Conservation (phyloP, 2,888 invertebrate species). For the Callyntrura guangdongensis region DNA sequence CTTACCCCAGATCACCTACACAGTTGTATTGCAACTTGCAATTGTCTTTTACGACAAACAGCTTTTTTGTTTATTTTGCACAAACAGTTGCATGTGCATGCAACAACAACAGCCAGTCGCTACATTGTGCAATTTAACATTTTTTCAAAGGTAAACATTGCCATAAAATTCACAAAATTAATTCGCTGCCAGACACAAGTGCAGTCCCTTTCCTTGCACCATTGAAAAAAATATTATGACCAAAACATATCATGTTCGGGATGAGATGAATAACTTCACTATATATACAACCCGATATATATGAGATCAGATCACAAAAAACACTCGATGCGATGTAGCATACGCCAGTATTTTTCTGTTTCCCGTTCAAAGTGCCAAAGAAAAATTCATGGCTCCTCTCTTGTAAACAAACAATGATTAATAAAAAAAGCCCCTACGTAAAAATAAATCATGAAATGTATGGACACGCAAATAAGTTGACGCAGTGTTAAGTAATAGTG, state of each 20-base stretch:
- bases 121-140: neutral
- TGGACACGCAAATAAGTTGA: no score
- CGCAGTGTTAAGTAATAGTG: neutral
- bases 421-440: neutral
- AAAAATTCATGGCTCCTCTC: neutral
- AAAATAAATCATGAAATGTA: neutral
- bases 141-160: neutral
- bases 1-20: neutral
- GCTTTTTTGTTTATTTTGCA: neutral
- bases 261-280: no score
- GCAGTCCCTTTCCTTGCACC: neutral
- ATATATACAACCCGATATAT: no score
- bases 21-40: neutral
- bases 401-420: neutral
- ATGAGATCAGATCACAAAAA: no score
- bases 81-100: neutral
- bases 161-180: constrained; percentile 22
- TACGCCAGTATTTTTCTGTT: neutral
- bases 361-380: constrained; percentile 46
- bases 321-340: neutral
- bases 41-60: neutral
- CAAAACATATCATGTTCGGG: no score
- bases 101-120: neutral
- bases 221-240: no score
- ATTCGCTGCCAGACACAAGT: constrained; percentile 1